Conservation (phyloP, 2,113 vertebrate genomes). For the Harpagus bidentatus region DNA sequence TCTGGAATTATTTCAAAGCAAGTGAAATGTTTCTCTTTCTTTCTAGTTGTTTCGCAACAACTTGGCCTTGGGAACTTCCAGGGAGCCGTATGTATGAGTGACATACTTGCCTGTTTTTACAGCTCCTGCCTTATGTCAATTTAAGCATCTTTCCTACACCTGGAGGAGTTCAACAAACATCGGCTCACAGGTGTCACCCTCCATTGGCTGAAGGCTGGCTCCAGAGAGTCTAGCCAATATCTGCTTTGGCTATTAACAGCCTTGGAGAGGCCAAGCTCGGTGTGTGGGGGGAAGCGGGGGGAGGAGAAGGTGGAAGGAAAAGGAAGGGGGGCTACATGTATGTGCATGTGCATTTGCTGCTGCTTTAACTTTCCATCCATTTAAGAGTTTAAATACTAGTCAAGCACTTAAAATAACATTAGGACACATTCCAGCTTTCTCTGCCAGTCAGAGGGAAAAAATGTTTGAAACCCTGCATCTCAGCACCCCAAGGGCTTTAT, state of each 20-base stretch:
- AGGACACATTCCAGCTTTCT: conserved; percentile 73
- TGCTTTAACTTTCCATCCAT: conserved; percentile 64
- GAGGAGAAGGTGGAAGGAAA: conserved; percentile 9
- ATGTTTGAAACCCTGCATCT: conserved; percentile 65
- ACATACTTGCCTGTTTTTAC: conserved; percentile 54
- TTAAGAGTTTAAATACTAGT: conserved; percentile 72
- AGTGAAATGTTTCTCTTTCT: background rate
- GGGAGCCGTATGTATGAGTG: background rate
- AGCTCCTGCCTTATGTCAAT: conserved; percentile 43
- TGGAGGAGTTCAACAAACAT: conserved; percentile 67
- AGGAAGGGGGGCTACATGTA: background rate
- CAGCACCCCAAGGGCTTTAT: conserved; percentile 72
- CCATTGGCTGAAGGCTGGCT: conserved; percentile 63
- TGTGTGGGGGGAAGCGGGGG: background rate
- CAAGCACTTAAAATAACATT: conserved; percentile 76
- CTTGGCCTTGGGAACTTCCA: conserved; percentile 27
- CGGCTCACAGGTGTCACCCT: conserved; percentile 66
- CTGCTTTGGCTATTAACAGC: conserved; percentile 48
- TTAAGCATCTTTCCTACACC: conserved; percentile 67
- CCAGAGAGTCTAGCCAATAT: conserved; percentile 72
- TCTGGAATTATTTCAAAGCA: conserved; percentile 17
- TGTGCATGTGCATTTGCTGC: conserved; percentile 42
- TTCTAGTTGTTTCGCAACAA: background rate
- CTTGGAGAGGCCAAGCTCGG: conserved; percentile 29
- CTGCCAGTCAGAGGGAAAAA: conserved; percentile 68